These are phyloP conservation scores for Parapsyche elsis DNA, from an alignment of 1,140 invertebrate genomes.

Conservation along the genomic window DNA sequence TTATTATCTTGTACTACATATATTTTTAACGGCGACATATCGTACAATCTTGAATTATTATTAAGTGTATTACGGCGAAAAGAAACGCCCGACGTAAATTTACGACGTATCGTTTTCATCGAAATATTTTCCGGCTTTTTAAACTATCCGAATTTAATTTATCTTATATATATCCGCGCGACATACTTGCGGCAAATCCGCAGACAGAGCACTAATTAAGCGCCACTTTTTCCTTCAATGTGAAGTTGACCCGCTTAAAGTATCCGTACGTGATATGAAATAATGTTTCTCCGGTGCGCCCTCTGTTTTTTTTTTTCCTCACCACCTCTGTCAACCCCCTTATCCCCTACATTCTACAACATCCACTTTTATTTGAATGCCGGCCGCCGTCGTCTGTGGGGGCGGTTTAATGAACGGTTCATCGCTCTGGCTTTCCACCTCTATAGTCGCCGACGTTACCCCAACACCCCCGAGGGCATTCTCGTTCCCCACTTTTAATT, in stretches of 20 bases:
- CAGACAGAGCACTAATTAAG: constrained; percentile 51
- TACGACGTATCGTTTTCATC: neutral
- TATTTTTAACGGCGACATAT: constrained; percentile 32
- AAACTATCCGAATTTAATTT: neutral
- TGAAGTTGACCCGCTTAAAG: constrained; percentile 49
- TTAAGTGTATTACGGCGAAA: constrained; percentile 24
- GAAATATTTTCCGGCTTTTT: no score
- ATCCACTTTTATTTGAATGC: constrained; percentile 46
- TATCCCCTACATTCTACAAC: neutral
- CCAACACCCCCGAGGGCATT: constrained; percentile 3
- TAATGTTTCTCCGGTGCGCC: constrained; percentile 36
- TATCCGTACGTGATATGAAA: constrained; percentile 49
- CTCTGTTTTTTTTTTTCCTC: constrained; percentile 31
- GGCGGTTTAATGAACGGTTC: constrained; percentile 51
- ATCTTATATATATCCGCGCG: no score
- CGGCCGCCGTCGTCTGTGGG: constrained; percentile 43
- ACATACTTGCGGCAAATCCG: no score
- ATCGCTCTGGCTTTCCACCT: constrained; percentile 25
- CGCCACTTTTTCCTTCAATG: constrained; percentile 47
- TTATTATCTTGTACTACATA: constrained; percentile 28
- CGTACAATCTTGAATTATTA: constrained; percentile 28
- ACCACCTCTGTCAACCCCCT: neutral
- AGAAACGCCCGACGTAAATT: constrained; percentile 4
- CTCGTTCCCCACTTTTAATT: constrained; percentile 51
- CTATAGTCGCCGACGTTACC: neutral